Evolutionary conservation across 2,113 vertebrate species (phyloP).

Genomic region (Proterorhinus semilunaris): DNA sequence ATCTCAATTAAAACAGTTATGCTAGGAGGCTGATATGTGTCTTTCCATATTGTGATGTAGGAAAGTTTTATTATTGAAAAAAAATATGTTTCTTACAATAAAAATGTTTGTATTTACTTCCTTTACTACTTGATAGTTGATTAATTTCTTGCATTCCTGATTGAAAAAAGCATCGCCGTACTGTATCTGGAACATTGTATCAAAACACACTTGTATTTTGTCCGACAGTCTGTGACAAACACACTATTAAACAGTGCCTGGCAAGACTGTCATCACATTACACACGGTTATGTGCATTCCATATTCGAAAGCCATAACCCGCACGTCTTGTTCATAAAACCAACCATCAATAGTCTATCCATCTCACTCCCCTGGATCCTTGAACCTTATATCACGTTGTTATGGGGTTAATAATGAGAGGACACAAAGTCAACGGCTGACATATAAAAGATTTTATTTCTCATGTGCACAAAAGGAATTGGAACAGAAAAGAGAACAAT

Average conservation of each 20-base stretch:
- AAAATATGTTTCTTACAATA: too few relatives aligned
- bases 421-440: slow-evolving; percentile 72
- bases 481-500: slow-evolving; percentile 81
- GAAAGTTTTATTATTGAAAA: too few relatives aligned
- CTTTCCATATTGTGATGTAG: too few relatives aligned
- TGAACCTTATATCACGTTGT: slow-evolving; percentile 65
- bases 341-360: slow-evolving; percentile 54
- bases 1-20: too few relatives aligned
- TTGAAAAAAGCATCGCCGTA: too few relatives aligned
- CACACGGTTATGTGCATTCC: slow-evolving; percentile 18
- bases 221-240: too few relatives aligned
- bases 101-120: too few relatives aligned
- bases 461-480: slow-evolving; percentile 83
- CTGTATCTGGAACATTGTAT: too few relatives aligned
- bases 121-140: too few relatives aligned
- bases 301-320: slow-evolving; percentile 43
- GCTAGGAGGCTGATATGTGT: too few relatives aligned
- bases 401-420: slow-evolving; percentile 69
- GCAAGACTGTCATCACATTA: not conserved
- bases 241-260: not conserved
- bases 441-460: slow-evolving; percentile 90
- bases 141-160: too few relatives aligned
- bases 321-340: slow-evolving; percentile 53
- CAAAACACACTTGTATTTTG: too few relatives aligned
- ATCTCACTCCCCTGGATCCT: slow-evolving; percentile 36